phyloP scores from a whole-genome alignment of 1,140 invertebrate genomes.

The Arion vulgaris region DNA sequence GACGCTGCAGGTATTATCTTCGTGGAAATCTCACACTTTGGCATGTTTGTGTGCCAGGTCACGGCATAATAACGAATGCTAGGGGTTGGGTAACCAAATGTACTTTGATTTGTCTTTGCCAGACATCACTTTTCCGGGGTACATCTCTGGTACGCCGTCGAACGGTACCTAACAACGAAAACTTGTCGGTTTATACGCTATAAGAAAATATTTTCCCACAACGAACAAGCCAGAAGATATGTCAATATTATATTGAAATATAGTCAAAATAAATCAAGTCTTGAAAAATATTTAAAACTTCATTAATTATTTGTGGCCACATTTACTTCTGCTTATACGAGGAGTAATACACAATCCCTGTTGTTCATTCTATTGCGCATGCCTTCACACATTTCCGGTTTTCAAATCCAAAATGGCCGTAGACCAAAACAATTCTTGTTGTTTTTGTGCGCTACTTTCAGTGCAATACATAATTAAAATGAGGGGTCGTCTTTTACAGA shows the following conservation, averaged over 20 bases:
- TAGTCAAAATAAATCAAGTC: neutral
- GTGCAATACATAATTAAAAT: too few species aligned
- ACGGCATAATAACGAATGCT: constrained; percentile 38
- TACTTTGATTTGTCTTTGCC: neutral
- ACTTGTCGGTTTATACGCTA: constrained; percentile 18
- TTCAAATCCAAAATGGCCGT: constrained; percentile 31
- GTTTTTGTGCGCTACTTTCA: too few species aligned
- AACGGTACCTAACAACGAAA: constrained; percentile 34
- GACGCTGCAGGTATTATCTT: constrained; percentile 89
- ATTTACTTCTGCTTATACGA: neutral
- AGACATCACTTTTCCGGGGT: constrained; percentile 29
- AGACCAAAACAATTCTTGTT: neutral
- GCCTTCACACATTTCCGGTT: constrained; percentile 22
- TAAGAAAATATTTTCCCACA: neutral
- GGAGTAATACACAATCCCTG: constrained; percentile 21
- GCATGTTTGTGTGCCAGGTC: constrained; percentile 49
- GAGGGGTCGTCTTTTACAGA: too few species aligned
- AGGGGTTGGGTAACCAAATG: neutral
- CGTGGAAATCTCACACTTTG: constrained; percentile 65
- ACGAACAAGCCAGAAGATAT: neutral
- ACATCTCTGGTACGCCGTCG: too few species aligned
- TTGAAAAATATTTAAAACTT: neutral
- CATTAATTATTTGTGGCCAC: neutral
- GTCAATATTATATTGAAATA: neutral
- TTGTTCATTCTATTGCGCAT: constrained; percentile 27